Evolutionary conservation across 2,113 vertebrate species (phyloP), one percentile per base, ranked within the genome.

Genomic region (Arenaria interpres): DNA sequence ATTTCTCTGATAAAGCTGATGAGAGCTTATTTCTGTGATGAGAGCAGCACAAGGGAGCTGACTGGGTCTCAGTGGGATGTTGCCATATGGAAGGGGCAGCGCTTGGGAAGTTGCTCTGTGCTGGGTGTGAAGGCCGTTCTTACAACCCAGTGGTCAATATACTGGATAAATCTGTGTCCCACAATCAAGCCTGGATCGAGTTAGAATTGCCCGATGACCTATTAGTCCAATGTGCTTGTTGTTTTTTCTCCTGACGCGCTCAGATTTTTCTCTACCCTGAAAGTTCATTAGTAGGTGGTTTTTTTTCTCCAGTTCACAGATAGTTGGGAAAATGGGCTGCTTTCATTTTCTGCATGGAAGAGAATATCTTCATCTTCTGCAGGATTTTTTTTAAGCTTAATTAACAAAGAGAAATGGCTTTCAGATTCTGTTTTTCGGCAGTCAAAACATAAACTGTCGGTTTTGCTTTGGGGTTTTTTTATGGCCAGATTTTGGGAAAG

Each of bases 391-490:
- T 83, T 53, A 66, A 91, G 62, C 57, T 25, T 94, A 94, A 96
- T 96, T 94, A 96, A 82, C 45, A 41, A 28, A 75, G 51, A 8
- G 8, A 91, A 94, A 88, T 91, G 88, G 74, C 89, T 95, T 96
- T 85, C 93, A 95, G 93, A 91, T 96, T 93, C 78, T 93, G 82
- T 41, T 91, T 93, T 88, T 85, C 68, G 46, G 37, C 46, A 19
- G 85, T 82, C 88, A n/a, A 59, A 95, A 85, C 54, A 20, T 39
- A 69, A 96, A 54, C n/a, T 50, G 77, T 79, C 0, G 3, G 81
- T 45, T 96, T 96, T 90, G 82, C 71, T 95, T 60, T 92, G 93
- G 77, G 83, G 18, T 50, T 89, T 93, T 41, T 91, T 90, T 88
- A n/a, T 35, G 82, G 78, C 71, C 85, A 64, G 56, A 91, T 75